Conservation (phyloP, 2,888 invertebrate species). For the Sceliomorpha sp. region DNA sequence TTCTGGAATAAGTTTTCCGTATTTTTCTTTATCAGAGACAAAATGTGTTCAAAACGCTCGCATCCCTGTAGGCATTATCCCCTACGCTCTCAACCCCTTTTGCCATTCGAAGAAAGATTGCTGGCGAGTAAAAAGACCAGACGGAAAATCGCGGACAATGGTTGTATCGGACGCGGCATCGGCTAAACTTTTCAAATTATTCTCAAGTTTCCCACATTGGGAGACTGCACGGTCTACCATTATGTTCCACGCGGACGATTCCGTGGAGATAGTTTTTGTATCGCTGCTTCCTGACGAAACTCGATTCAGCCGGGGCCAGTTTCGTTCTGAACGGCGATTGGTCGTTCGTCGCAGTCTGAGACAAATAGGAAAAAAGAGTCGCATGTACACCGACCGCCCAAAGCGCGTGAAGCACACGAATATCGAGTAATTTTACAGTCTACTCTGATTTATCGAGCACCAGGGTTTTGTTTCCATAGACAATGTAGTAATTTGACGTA, state of each 20-base stretch:
- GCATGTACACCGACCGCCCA: slow-evolving; percentile 58
- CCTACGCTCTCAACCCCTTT: slow-evolving; percentile 4
- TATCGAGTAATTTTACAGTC: background rate
- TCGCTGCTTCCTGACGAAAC: slow-evolving; percentile 31
- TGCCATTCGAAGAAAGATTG: slow-evolving; percentile 5
- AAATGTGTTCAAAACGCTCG: too few relatives aligned
- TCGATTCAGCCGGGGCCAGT: slow-evolving; percentile 47
- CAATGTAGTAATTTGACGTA: too few relatives aligned
- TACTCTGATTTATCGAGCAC: too few relatives aligned
- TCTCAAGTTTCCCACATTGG: slow-evolving; percentile 34
- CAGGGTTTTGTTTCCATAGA: too few relatives aligned
- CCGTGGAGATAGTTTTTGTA: slow-evolving; percentile 59
- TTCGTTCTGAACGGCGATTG: slow-evolving; percentile 54
- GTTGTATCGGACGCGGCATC: slow-evolving; percentile 27
- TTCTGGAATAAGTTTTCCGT: too few relatives aligned
- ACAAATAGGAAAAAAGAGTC: slow-evolving; percentile 21
- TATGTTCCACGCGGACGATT: slow-evolving; percentile 57
- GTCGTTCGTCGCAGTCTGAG: slow-evolving; percentile 23
- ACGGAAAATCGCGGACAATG: slow-evolving; percentile 25
- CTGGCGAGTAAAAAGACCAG: slow-evolving; percentile 12
- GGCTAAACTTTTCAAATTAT: slow-evolving; percentile 40
- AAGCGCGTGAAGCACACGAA: slow-evolving; percentile 19
- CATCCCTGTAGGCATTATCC: background rate
- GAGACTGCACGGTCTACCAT: slow-evolving; percentile 45
- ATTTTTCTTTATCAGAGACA: too few relatives aligned